phyloP scores from a whole-genome alignment of 1,140 invertebrate species.

The Venturia canescens region DNA sequence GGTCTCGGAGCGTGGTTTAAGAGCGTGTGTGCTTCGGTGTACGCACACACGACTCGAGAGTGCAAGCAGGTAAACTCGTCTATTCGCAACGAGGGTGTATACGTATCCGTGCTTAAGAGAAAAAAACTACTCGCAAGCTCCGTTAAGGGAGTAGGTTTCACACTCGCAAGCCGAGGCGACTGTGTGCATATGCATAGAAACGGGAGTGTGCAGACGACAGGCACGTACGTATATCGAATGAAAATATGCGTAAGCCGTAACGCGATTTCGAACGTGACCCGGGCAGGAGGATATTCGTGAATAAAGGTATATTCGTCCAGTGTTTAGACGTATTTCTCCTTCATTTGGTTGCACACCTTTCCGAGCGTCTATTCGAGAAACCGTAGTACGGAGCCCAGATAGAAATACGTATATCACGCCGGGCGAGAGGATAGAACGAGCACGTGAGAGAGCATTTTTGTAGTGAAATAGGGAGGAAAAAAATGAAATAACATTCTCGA shows the following conservation, averaged over 20 bases:
- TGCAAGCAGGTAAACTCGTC: not conserved
- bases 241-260: conserved; percentile 17
- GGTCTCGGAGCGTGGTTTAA: not conserved
- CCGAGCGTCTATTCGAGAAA: not conserved
- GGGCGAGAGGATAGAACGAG: not conserved
- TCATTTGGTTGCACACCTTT: conserved; percentile 12
- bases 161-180: not conserved
- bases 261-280: conserved; percentile 18
- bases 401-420: conserved; percentile 16
- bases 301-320: not conserved
- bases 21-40: not conserved
- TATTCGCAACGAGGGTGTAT: not conserved
- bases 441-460: conserved; percentile 5
- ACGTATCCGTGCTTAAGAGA: not conserved
- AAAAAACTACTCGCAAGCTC: conserved; percentile 3
- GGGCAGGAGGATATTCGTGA: not conserved
- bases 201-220: not conserved
- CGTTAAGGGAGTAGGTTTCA: conserved; percentile 6
- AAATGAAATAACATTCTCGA: not conserved
- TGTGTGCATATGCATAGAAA: not conserved
- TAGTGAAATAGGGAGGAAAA: not conserved
- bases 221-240: not conserved
- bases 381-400: not conserved
- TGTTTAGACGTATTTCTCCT: not conserved
- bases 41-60: not conserved